These are phyloP conservation scores for Xestia c-nigrum DNA, from an alignment of 2,888 invertebrate genomes.

Conservation along the genomic window DNA sequence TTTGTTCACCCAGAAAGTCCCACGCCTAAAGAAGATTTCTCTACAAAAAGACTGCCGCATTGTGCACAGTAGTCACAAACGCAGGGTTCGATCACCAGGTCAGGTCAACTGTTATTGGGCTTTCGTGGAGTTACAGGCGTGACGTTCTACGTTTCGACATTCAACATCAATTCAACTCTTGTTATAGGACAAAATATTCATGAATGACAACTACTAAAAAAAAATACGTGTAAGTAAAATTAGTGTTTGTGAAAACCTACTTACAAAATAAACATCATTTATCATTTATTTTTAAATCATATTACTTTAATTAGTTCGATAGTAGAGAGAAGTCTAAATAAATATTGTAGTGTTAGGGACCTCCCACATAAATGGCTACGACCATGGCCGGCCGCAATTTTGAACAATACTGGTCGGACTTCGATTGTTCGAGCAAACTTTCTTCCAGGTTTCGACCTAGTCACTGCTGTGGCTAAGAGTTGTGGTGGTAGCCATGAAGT, in stretches of 20 bases:
- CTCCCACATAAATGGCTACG: neutral
- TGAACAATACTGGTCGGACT: neutral
- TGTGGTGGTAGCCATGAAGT: neutral
- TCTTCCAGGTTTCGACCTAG: neutral
- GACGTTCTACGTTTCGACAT: neutral
- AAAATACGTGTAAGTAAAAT: no score
- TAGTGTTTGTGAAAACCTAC: no score
- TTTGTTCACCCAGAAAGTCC: no score
- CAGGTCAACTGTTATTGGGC: neutral
- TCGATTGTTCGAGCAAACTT: neutral
- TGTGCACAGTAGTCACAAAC: neutral
- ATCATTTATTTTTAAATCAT: no score
- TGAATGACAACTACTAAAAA: no score
- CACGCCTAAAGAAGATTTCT: no score
- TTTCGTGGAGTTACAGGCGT: neutral
- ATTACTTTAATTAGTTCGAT: neutral
- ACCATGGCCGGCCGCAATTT: no score
- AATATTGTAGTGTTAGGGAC: slow-evolving; percentile 29
- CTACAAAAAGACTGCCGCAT: neutral
- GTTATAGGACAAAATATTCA: neutral
- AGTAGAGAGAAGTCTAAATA: slow-evolving; percentile 14
- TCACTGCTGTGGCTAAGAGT: neutral
- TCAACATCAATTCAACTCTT: neutral
- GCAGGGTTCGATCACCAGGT: neutral
- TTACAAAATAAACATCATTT: no score